phyloP scores from a whole-genome alignment of 2,113 vertebrate genomes.

The Parus major region DNA sequence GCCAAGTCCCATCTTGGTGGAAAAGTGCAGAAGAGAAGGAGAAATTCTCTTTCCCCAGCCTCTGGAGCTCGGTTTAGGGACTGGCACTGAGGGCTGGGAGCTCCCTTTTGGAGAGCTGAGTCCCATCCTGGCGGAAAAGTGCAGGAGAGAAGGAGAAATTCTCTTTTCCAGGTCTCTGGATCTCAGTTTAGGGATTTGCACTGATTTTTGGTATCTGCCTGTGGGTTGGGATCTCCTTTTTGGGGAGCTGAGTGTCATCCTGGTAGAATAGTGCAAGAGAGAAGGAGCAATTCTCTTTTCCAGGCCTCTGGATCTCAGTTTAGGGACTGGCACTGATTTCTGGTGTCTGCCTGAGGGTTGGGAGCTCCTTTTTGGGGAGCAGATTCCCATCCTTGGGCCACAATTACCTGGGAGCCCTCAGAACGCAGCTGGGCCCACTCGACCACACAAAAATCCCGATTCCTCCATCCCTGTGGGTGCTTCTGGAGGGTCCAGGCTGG shows the following conservation, averaged over 20 bases:
- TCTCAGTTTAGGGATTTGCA: neutral
- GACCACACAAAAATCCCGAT: neutral
- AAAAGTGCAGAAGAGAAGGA: neutral
- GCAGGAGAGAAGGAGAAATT: conserved; percentile 54
- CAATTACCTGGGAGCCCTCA: neutral
- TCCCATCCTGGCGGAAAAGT: conserved; percentile 6
- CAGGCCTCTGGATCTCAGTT: neutral
- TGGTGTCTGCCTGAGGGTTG: neutral
- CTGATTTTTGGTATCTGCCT: conserved; percentile 3
- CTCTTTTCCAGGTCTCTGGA: neutral
- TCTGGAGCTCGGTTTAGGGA: accelerated
- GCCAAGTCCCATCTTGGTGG: neutral
- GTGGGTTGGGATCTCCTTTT: neutral
- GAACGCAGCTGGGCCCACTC: neutral
- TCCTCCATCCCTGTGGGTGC: neutral
- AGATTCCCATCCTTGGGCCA: neutral
- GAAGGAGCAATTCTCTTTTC: neutral
- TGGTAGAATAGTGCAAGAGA: neutral
- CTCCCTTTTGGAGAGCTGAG: neutral
- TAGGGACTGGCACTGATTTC: neutral
- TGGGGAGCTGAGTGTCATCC: neutral
- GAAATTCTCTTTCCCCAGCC: neutral
- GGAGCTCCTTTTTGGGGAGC: neutral
- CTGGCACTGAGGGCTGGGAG: neutral
- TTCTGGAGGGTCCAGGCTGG: neutral